A percentile compares a stretch with the other conserved stretches of the same genome.
Evolutionary conservation across 2,113 vertebrate species (phyloP).

Genomic region (Oreocharis arfaki): DNA sequence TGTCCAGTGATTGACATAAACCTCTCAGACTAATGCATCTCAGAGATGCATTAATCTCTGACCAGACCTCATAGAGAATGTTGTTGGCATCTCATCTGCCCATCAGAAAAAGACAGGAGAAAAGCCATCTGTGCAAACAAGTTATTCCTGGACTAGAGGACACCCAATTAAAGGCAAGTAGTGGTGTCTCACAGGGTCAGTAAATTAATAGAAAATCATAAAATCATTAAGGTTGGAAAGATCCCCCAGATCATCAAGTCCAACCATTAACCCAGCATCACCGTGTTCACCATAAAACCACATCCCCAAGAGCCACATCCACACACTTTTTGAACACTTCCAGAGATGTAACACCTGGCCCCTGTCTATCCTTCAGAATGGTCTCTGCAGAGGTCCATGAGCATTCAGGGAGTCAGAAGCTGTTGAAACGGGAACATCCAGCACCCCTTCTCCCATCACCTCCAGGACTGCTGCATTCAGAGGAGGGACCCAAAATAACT

Average conservation of each 20-base stretch:
- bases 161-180: background rate
- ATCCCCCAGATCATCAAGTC: background rate
- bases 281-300: background rate
- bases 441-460: background rate
- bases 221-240: background rate
- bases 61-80: background rate
- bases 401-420: background rate
- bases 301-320: background rate
- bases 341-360: background rate
- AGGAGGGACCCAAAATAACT: background rate
- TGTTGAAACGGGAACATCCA: background rate
- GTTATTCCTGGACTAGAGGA: background rate
- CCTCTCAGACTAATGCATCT: background rate
- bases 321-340: background rate
- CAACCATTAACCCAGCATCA: background rate
- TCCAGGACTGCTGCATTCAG: background rate
- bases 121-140: background rate
- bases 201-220: background rate
- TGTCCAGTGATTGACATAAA: background rate
- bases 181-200: background rate
- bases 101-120: background rate
- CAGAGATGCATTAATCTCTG: background rate
- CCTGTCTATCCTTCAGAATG: accelerated
- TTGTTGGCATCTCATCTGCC: background rate
- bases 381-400: background rate